Percentiles rank a stretch among this genome's conserved stretches.
Evolutionary conservation across 2,797 vertebrate species (phyloP).

Genomic region (Acanthopagrus latus): DNA sequence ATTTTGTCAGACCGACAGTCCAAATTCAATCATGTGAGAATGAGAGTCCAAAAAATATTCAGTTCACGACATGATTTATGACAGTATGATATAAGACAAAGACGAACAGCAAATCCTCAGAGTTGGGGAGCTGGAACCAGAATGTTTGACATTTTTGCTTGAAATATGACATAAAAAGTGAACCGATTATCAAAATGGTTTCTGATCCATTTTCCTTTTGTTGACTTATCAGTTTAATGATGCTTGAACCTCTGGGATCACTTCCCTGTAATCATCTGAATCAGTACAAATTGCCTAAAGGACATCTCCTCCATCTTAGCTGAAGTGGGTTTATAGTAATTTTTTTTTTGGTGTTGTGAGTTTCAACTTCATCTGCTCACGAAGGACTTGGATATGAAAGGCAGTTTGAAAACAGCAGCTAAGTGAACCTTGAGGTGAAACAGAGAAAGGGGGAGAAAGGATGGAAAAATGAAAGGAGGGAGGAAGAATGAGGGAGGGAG

Average conservation of each 20-base stretch:
- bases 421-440: background rate
- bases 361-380: constrained; percentile 1
- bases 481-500: background rate
- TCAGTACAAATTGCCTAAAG: no score
- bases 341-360: background rate
- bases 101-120: background rate
- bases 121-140: background rate
- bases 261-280: no score
- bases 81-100: background rate
- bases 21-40: no score
- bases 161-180: background rate
- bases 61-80: background rate
- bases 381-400: constrained; percentile 4
- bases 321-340: background rate
- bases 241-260: background rate
- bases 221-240: background rate
- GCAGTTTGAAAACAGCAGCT: constrained; percentile 4
- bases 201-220: background rate
- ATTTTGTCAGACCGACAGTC: background rate
- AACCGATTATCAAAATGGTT: background rate
- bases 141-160: background rate
- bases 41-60: background rate
- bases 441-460: background rate
- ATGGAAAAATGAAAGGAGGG: background rate
- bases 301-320: background rate